A percentile compares a stretch with the other conserved stretches of the same genome.
Conservation (phyloP, 2,888 invertebrate genomes). For the Drepana falcataria region DNA sequence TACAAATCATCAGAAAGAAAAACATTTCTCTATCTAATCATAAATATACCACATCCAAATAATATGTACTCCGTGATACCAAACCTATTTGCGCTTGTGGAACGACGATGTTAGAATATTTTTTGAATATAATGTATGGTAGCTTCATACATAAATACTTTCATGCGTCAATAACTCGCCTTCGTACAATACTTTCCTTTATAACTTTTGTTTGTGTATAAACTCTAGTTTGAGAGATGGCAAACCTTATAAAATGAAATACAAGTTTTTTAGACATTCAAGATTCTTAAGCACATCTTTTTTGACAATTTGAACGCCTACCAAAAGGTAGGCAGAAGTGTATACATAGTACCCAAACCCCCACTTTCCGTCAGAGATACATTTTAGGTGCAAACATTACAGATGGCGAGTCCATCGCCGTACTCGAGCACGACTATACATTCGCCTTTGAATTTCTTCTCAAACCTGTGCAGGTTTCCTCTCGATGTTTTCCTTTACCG, state of each 20-base stretch:
- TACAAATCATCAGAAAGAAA: too few relatives aligned
- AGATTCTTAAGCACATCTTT: neutral
- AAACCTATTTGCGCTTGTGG: conserved; percentile 6
- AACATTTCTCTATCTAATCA: too few relatives aligned
- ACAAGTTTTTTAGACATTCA: neutral
- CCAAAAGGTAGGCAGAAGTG: too few relatives aligned
- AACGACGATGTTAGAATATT: conserved; percentile 5
- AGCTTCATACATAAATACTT: neutral
- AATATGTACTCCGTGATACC: conserved; percentile 4
- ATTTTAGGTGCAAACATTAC: too few relatives aligned
- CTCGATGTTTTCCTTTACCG: too few relatives aligned
- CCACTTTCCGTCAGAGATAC: too few relatives aligned
- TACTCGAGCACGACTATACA: too few relatives aligned
- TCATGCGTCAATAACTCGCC: neutral
- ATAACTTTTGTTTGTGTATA: neutral
- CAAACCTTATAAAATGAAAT: neutral
- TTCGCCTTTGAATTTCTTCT: too few relatives aligned
- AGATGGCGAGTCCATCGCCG: too few relatives aligned
- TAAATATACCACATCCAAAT: conserved; percentile 4
- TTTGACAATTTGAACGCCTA: neutral
- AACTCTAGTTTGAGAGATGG: neutral
- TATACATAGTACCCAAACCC: too few relatives aligned
- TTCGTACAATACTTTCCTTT: neutral
- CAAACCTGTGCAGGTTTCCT: too few relatives aligned
- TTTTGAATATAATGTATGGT: conserved; percentile 1